Evolutionary conservation across 2,113 vertebrate genomes (phyloP).

Genomic region (Machaerirhynchus nigripectus): DNA sequence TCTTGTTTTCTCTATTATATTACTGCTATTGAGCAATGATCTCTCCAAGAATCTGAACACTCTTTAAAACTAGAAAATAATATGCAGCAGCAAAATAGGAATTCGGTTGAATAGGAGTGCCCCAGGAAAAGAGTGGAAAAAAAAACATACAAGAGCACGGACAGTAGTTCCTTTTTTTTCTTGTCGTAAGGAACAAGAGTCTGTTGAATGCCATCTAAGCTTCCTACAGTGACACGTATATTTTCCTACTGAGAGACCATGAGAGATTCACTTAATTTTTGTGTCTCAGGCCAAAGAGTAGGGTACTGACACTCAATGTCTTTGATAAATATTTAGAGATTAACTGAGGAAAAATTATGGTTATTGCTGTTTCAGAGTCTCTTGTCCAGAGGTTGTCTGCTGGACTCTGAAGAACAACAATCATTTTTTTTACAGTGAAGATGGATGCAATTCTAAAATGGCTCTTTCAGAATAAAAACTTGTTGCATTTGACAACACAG

Average conservation of each 20-base stretch:
- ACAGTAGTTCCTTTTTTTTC: not conserved
- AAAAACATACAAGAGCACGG: not conserved
- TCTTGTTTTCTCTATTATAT: not conserved
- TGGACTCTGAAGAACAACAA: not conserved
- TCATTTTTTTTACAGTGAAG: not conserved
- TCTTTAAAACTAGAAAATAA: not conserved
- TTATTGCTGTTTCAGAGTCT: not conserved
- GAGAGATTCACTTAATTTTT: not conserved
- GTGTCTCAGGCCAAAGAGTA: not conserved
- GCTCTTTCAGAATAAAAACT: not conserved
- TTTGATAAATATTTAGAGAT: not conserved
- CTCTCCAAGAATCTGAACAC: not conserved
- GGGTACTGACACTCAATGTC: not conserved
- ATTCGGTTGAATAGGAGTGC: not conserved
- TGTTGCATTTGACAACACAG: not conserved
- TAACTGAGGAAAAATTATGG: not conserved
- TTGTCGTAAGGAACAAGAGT: not conserved
- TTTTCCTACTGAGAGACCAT: not conserved
- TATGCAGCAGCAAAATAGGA: not conserved
- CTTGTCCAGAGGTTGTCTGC: not conserved
- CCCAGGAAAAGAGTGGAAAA: not conserved
- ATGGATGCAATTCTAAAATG: not conserved
- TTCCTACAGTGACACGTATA: not conserved
- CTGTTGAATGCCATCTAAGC: not conserved
- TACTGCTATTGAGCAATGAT: not conserved